Base-by-base conservation (phyloP, 2,888 invertebrate genomes). In the Oegoconia quadripuncta region DNA sequence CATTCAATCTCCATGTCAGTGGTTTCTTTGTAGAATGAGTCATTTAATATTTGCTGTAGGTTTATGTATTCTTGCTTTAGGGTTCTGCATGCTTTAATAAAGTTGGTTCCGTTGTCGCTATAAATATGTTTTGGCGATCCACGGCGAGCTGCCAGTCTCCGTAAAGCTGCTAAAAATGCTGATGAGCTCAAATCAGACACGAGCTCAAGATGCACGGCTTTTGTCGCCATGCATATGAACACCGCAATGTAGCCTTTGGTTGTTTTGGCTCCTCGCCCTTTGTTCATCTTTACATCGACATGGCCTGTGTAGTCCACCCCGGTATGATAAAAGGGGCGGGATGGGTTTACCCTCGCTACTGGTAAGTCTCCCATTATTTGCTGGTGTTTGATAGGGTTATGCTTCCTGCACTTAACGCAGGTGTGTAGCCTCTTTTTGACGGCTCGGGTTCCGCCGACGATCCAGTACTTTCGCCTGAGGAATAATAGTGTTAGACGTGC, bases 161-260 rank as follows among this genome's bases (percentile, higher is more conserved):
- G 37, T 4, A 52, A 34, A 1, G 52, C 50, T 12, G 46, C 44
- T 6, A 55, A n/a, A 29, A 50, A 55, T n/a, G 46, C 16, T 31
- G 42, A 41, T 2, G 45, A 37, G 3, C 37, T 42, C 1, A 53
- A 15, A 25, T 52, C 51, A 1, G 38, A 41, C 5, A 41, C 41
- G 7, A 37, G 22, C 23, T 41, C 37, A 1, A 41, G 15, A 18
- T 37, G 37, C 20, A 40, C 31, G 3, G 41, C 41, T 29, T 44
- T 44, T 13, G 44, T 42, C 6, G n/a, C 26, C 32, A 42, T n/a
- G 42, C n/a, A n/a, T n/a, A n/a, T n/a, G n/a, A n/a, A n/a, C n/a
- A n/a, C n/a, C n/a, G n/a, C n/a, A n/a, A n/a, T 36, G 14, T 43
- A 46, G 1, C 39, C 46, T 34, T 46, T 46, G 5, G 25, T 22